These are phyloP conservation scores for Megamerina dolium DNA, from an alignment of 2,888 invertebrate species.

Conservation along the genomic window DNA sequence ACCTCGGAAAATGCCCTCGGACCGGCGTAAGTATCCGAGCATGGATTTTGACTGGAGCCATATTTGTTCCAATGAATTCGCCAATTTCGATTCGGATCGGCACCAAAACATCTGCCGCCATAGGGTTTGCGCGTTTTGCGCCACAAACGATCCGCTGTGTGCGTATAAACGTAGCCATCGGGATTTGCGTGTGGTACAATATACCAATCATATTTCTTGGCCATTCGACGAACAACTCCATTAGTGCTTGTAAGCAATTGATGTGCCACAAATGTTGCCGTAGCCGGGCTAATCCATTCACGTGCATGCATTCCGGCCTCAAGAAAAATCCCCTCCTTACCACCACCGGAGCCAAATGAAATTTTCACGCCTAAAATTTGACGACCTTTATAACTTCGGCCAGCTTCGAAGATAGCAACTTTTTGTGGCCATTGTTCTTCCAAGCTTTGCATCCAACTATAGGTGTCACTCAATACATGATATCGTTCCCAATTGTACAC, in stretches of 20 bases:
- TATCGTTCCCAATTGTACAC: conserved; percentile 37
- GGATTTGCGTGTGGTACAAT: conserved; percentile 70
- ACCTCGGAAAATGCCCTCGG: conserved; percentile 55
- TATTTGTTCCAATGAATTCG: conserved; percentile 57
- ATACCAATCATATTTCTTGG: conserved; percentile 63
- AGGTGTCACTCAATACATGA: conserved; percentile 48
- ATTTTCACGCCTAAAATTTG: conserved; percentile 55
- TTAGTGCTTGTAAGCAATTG: conserved; percentile 57
- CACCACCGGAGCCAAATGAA: conserved; percentile 39
- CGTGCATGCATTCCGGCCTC: conserved; percentile 65
- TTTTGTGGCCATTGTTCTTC: conserved; percentile 49
- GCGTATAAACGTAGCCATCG: conserved; percentile 68
- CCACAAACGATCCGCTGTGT: conserved; percentile 60
- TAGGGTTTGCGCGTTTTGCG: conserved; percentile 56
- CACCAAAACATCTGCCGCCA: conserved; percentile 51
- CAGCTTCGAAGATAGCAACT: conserved; percentile 50
- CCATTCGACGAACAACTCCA: conserved; percentile 50
- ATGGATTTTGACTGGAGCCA: conserved; percentile 50
- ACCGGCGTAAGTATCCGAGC: conserved; percentile 52
- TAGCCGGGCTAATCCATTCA: conserved; percentile 69
- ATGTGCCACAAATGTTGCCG: conserved; percentile 58
- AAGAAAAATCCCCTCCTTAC: conserved; percentile 55
- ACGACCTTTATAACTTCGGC: conserved; percentile 55
- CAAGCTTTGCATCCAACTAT: conserved; percentile 54
- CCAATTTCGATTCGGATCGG: conserved; percentile 63